Percentiles rank a stretch among this genome's conserved stretches.
These are phyloP conservation scores for Sminthurides aquaticus DNA, from an alignment of 2,888 invertebrate genomes.

Conservation along the genomic window DNA sequence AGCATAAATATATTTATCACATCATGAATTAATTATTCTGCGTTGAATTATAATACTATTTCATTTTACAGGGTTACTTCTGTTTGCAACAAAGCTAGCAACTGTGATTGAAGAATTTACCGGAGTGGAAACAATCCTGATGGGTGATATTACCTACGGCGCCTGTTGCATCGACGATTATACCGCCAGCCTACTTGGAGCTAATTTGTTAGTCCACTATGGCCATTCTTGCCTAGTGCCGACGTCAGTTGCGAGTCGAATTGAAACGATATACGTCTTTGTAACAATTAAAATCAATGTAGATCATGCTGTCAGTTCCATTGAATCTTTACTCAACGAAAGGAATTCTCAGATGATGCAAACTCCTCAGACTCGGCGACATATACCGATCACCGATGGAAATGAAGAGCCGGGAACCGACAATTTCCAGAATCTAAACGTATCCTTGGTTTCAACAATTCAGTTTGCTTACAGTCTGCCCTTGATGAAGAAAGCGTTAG, in stretches of 20 bases:
- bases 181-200: conserved; percentile 81
- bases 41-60: not conserved
- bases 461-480: conserved; percentile 94
- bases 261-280: conserved; percentile 93
- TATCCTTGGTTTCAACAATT: conserved; percentile 79
- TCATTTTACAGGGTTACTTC: conserved; percentile 55
- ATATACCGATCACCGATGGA: conserved; percentile 14
- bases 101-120: conserved; percentile 85
- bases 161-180: conserved; percentile 98
- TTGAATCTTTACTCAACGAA: conserved; percentile 51
- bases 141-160: conserved; percentile 99
- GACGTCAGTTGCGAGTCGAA: conserved; percentile 70
- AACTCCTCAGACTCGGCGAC: not conserved
- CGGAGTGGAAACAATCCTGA: conserved; percentile 82
- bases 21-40: not conserved
- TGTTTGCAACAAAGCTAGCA: conserved; percentile 86
- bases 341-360: conserved; percentile 44
- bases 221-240: conserved; percentile 96
- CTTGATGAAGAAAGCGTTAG: conserved; percentile 63
- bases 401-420: not conserved
- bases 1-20: not conserved
- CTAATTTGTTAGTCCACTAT: conserved; percentile 89
- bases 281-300: conserved; percentile 96
- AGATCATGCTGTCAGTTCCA: conserved; percentile 81
- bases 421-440: conserved; percentile 19